Evolutionary conservation across 2,797 vertebrate species (phyloP).

Genomic region (Poeciliopsis paucimaculata): DNA sequence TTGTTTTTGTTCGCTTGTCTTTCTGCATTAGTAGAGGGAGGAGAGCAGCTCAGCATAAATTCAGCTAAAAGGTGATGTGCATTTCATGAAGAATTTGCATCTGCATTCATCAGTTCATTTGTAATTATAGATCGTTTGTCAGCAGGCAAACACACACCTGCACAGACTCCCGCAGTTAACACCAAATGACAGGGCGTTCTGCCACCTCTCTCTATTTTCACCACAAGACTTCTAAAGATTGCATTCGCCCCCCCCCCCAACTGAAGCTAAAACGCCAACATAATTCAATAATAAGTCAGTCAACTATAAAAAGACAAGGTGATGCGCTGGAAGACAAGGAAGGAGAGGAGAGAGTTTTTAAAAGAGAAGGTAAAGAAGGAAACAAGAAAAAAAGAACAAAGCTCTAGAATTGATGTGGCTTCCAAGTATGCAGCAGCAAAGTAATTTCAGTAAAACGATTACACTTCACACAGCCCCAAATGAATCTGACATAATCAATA

Average conservation of each 20-base stretch:
- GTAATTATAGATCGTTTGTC: slow-evolving; percentile 36
- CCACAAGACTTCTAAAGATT: slow-evolving; percentile 42
- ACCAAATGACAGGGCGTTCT: slow-evolving; percentile 8
- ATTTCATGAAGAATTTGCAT: slow-evolving; percentile 31
- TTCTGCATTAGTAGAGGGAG: not conserved
- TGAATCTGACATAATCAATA: slow-evolving; percentile 7
- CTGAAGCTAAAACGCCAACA: slow-evolving; percentile 37
- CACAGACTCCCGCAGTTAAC: slow-evolving; percentile 23
- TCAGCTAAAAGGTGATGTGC: slow-evolving; percentile 28
- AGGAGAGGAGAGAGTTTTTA: not conserved
- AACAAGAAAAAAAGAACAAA: slow-evolving; percentile 28
- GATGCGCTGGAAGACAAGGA: slow-evolving; percentile 18
- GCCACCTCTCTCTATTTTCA: slow-evolving; percentile 52
- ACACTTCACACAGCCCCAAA: slow-evolving; percentile 1
- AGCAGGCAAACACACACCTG: slow-evolving; percentile 30
- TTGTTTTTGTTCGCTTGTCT: slow-evolving; percentile 2
- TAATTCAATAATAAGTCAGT: slow-evolving; percentile 74
- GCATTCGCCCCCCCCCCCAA: slow-evolving; percentile 32
- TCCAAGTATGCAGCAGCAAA: slow-evolving; percentile 17
- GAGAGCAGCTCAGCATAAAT: slow-evolving; percentile 30
- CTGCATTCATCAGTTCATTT: slow-evolving; percentile 52
- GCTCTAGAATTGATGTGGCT: slow-evolving; percentile 18
- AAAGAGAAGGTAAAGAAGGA: slow-evolving; percentile 8
- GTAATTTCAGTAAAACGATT: slow-evolving; percentile 15
- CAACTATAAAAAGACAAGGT: slow-evolving; percentile 61